These are phyloP conservation scores for Lobophora halterata DNA, from an alignment of 2,888 invertebrate genomes.

Conservation along the genomic window DNA sequence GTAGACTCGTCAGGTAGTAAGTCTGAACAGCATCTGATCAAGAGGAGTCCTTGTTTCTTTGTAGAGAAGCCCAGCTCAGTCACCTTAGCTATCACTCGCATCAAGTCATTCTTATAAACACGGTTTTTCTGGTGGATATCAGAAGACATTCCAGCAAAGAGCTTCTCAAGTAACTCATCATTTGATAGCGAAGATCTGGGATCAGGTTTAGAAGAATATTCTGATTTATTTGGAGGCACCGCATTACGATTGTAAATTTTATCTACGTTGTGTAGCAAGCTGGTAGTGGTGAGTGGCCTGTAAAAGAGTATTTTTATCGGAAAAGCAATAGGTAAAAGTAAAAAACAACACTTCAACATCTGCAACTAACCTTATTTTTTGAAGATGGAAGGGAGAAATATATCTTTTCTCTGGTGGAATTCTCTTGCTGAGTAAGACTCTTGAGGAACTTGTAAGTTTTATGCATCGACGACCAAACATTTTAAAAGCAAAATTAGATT, in stretches of 20 bases:
- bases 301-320: not conserved
- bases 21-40: conserved; percentile 81
- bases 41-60: conserved; percentile 64
- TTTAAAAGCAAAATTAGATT: too few relatives aligned
- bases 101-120: conserved; percentile 70
- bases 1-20: conserved; percentile 74
- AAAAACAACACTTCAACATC: not conserved
- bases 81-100: conserved; percentile 56
- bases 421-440: conserved; percentile 38
- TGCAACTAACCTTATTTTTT: conserved; percentile 40
- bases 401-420: conserved; percentile 32
- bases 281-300: conserved; percentile 6
- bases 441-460: conserved; percentile 48
- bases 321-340: not conserved
- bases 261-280: conserved; percentile 1
- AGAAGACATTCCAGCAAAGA: conserved; percentile 57
- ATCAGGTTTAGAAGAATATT: not conserved
- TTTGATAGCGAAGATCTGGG: conserved; percentile 28
- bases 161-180: conserved; percentile 63
- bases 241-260: conserved; percentile 4
- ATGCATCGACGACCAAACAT: conserved; percentile 57
- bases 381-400: conserved; percentile 22
- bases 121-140: conserved; percentile 68
- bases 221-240: not conserved
- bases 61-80: conserved; percentile 62